Base-by-base conservation (phyloP, 1,140 invertebrate species). In the Ptiloglossa arizonensis region DNA sequence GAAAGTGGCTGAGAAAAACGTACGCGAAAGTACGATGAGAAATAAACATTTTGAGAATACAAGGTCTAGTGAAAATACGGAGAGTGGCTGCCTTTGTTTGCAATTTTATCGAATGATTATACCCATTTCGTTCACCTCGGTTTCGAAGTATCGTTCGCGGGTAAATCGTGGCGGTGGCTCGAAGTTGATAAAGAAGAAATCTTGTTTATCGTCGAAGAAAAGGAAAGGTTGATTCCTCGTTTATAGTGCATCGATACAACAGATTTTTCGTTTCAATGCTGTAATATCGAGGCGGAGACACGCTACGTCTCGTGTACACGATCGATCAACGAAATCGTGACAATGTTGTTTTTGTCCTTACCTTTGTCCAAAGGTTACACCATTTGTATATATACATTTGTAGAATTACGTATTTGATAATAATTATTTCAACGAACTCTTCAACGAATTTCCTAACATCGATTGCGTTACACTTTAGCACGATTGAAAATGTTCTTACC, bases 1-100 rank as follows among this genome's bases (percentile, higher is more conserved):
- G 4, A 41, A 69, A 27, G 3, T 1, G 6, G 38, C 44, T 0
- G 13, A 68, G 11, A 44, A 76, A 17, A 32, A n/a, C 6, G 11
- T 48, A 4, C 0, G 3, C 3, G 22, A 56, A 3, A 8, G 17
- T 15, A 2, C n/a, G 3, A 15, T n/a, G 19, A 54, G 24, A n/a
- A 32, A 8, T 11, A 60, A 13, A 32, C 41, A 44, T 9, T 62
- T 41, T 1, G 35, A 63, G 22, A 29, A 24, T 15, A 1, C 11
- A 0, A 50, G 13, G 6, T 32, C 13, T 1, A 29, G 59, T n/a
- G 62, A 6, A 24, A 54, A 78, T 0, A 32, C 24, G 19, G 41
- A 78, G 0, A 70, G 11, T 1, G 84, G 69, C 27, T 89, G 87
- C 17, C 15, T 86, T 29, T 89, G 87, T 52, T 70, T 85, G 8